phyloP scores from a whole-genome alignment of 2,888 invertebrate genomes.

The Athalia circularis region DNA sequence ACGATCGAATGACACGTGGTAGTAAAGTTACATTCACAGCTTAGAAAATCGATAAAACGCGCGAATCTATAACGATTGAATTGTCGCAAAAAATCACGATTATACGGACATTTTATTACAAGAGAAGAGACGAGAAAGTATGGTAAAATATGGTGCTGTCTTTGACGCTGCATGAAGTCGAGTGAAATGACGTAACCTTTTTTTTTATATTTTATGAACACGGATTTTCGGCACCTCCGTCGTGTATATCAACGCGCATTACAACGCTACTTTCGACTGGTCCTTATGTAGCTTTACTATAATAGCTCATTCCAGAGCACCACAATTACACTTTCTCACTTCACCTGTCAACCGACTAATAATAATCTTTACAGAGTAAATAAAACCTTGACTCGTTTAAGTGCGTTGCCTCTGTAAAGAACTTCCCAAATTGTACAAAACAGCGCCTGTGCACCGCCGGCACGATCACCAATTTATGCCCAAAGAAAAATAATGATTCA shows the following conservation, averaged over 20 bases:
- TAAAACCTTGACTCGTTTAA: conserved; percentile 35
- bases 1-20: not conserved
- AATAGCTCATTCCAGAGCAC: not conserved
- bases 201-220: not conserved
- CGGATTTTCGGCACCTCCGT: conserved; percentile 17
- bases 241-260: not conserved
- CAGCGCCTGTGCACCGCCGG: too few relatives aligned
- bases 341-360: too few relatives aligned
- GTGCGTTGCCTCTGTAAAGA: not conserved
- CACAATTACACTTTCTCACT: too few relatives aligned
- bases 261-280: conserved; percentile 8
- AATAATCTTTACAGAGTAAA: conserved; percentile 16
- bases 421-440: too few relatives aligned
- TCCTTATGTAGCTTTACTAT: conserved; percentile 2
- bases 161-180: not conserved
- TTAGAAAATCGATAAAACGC: not conserved
- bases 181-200: not conserved
- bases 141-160: not conserved
- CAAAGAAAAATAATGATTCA: too few relatives aligned
- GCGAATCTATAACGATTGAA: not conserved
- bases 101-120: not conserved
- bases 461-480: too few relatives aligned
- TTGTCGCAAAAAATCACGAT: not conserved
- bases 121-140: conserved; percentile 26
- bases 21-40: not conserved